Conservation (phyloP, 1,140 invertebrate genomes). For the Sitobion miscanthi region DNA sequence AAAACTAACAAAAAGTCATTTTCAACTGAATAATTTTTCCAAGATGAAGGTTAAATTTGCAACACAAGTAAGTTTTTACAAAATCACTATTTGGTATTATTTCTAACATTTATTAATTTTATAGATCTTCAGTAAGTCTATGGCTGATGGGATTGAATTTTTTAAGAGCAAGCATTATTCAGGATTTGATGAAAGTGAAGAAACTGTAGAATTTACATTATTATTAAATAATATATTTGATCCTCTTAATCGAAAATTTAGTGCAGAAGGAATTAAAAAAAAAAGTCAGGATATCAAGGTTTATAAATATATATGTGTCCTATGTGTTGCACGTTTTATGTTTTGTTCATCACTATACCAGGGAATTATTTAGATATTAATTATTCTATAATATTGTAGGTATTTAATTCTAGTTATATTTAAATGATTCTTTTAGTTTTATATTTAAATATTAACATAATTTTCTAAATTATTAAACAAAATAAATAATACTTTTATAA, state of each 20-base stretch:
- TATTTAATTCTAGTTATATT: too few species aligned
- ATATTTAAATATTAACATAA: neutral
- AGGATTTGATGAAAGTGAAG: neutral
- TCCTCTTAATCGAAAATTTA: neutral
- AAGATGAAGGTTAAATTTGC: too few species aligned
- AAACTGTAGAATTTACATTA: constrained; percentile 19
- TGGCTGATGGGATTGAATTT: neutral
- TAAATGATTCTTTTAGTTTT: too few species aligned
- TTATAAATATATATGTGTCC: neutral
- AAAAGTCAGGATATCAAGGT: constrained; percentile 2
- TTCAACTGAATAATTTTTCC: too few species aligned
- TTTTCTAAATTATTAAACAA: neutral
- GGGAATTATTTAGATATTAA: too few species aligned
- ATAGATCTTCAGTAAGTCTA: constrained; percentile 5
- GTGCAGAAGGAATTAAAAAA: neutral
- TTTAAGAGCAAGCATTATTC: neutral
- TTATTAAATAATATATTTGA: neutral
- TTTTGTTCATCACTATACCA: neutral
- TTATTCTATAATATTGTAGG: too few species aligned
- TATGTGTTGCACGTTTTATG: constrained; percentile 14
- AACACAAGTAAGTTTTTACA: too few species aligned
- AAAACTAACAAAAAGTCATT: too few species aligned
- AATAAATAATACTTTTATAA: neutral
- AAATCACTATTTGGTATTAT: too few species aligned
- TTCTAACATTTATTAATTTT: neutral